Base-by-base conservation (phyloP, 2,797 vertebrate species). In the Rousettus madagascariensis region DNA sequence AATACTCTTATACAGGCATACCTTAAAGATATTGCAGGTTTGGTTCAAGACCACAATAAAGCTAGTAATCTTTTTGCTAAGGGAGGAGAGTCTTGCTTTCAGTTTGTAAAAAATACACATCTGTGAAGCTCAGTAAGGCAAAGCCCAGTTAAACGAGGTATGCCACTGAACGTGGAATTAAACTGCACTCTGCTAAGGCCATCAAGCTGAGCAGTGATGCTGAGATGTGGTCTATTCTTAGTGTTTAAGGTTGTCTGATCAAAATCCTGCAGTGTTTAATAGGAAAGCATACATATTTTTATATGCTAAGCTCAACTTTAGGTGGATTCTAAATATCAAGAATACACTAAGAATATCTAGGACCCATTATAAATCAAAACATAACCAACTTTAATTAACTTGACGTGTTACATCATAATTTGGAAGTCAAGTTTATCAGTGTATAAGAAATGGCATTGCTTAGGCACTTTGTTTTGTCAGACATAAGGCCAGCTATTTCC, bases 401-500 rank as follows among this genome's bases (percentile, higher is more conserved):
- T 63, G 38, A 63, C 38, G 17, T 75, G 19, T 49, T 83, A 61
- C 22, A 85, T 91, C 24, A 63, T 93, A 28, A 61, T 33, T 82
- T 92, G 65, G 13, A 86, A 78, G 55, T 41, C 80, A 30, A 36
- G 10, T 80, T 86, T 66, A 22, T 72, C 22, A 22, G 5, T 55
- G 41, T 72, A 8, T 90, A 55, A 80, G 78, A 91, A 68, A 75
- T 49, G 22, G 19, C 16, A 11, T 24, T 55, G 16, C 36, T 77
- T 85, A 53, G 24, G 68, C 8, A 24, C 41, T 66, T 65, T 71
- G 41, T 38, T 20, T 1, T 51, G 7, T 85, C 17, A 91, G 30
- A 90, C 93, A 85, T 87, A 83, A 75, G 61, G 15, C 66, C 82
- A 15, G 33, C 33, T 33, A 51, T 57, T 93, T 96, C 24, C 66